phyloP scores from a whole-genome alignment of 2,113 vertebrate genomes.

The Petromus typicus region DNA sequence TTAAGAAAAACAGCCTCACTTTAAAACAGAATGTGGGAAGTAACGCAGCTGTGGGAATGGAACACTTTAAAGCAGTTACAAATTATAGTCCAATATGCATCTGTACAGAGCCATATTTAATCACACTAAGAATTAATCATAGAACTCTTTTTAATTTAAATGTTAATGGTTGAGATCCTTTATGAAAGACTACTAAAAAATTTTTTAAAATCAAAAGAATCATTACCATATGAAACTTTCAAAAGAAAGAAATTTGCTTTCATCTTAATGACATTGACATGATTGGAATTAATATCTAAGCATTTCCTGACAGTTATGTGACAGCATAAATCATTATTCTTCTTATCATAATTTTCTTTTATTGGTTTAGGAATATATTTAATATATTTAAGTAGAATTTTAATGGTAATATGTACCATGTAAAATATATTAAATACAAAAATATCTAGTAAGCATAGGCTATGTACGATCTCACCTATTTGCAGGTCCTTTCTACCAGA shows the following conservation, averaged over 20 bases:
- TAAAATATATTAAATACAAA: background rate
- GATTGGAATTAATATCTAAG: conserved; percentile 51
- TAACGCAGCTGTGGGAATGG: background rate
- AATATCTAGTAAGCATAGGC: background rate
- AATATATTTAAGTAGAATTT: conserved; percentile 50
- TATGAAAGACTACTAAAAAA: conserved; percentile 53
- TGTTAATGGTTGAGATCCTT: conserved; percentile 62
- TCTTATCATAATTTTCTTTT: conserved; percentile 24
- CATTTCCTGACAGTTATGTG: conserved; percentile 24
- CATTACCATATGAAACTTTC: conserved; percentile 23
- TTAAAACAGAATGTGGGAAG: conserved; percentile 7
- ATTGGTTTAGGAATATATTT: background rate
- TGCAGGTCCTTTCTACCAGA: background rate
- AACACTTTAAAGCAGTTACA: conserved; percentile 59
- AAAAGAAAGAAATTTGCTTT: conserved; percentile 49
- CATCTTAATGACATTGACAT: conserved; percentile 41
- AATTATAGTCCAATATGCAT: conserved; percentile 53
- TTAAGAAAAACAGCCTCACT: conserved; percentile 70
- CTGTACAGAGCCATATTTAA: conserved; percentile 31
- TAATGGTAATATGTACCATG: background rate
- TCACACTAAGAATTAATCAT: conserved; percentile 63
- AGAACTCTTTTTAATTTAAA: conserved; percentile 60
- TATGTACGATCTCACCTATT: background rate
- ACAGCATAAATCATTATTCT: conserved; percentile 41
- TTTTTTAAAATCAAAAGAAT: conserved; percentile 46